phyloP scores from a whole-genome alignment of 2,888 invertebrate species.

The Cacoxenus indagator region DNA sequence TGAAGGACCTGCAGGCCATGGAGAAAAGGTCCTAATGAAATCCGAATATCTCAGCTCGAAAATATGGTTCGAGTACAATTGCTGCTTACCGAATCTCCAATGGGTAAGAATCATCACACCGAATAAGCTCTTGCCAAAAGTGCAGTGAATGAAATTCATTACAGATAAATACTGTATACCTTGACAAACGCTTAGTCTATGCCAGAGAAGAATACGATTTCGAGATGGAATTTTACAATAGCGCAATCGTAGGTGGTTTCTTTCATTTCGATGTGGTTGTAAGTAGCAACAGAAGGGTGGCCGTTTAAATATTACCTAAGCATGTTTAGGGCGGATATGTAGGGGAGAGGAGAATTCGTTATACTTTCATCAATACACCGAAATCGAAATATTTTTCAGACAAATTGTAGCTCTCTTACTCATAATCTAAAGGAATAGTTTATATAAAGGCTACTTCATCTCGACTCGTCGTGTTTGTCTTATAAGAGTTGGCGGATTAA shows the following conservation, averaged over 20 bases:
- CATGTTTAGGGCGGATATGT: too few relatives aligned
- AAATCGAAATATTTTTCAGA: too few relatives aligned
- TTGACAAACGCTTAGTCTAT: constrained; percentile 45
- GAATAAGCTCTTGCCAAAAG: not conserved
- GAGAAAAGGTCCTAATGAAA: constrained; percentile 39
- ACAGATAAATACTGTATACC: constrained; percentile 35
- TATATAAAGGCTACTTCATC: too few relatives aligned
- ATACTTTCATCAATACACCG: too few relatives aligned
- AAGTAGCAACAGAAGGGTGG: too few relatives aligned
- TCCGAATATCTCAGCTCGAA: constrained; percentile 52
- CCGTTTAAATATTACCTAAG: too few relatives aligned
- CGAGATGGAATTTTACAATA: constrained; percentile 55
- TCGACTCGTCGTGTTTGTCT: too few relatives aligned
- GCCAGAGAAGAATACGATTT: constrained; percentile 56
- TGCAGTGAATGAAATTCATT: not conserved
- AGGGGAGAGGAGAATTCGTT: too few relatives aligned
- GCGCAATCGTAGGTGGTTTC: constrained; percentile 56
- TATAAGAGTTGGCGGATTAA: too few relatives aligned
- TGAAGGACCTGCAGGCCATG: constrained; percentile 20
- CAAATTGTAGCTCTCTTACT: too few relatives aligned
- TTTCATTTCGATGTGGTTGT: constrained; percentile 62
- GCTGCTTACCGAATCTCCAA: constrained; percentile 51
- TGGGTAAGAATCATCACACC: constrained; percentile 34
- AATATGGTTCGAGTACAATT: constrained; percentile 59
- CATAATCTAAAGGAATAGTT: too few relatives aligned